Base-by-base conservation (phyloP, 1,140 invertebrate species). In the Linepithema humile region DNA sequence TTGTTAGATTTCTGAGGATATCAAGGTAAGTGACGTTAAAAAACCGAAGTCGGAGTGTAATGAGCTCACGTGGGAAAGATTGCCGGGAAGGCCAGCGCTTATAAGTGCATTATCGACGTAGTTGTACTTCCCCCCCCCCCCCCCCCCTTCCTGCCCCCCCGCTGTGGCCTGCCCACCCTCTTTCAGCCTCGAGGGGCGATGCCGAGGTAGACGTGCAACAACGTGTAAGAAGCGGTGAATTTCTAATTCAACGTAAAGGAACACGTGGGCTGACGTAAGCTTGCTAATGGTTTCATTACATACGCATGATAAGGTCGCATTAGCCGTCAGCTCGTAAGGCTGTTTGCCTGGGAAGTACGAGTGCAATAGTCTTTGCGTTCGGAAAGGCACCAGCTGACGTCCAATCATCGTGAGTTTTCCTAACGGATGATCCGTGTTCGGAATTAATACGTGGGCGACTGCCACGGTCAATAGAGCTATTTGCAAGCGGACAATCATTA, bases 251-350 rank as follows among this genome's bases (percentile, higher is more conserved):
- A 69, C 48, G 48, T 43, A 78, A 48, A 32, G 62, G 64, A 78
- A 69, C 62, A 43, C 45, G 62, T 69, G 48, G 64, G 26, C 55
- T 75, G 53, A 73, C 80, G 57, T 60, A 48, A 75, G 53, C 55
- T 53, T 67, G 20, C 69, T 82, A 82, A 82, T 82, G 70, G 80
- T 82, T 82, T 82, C 80, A 82, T 82, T 75, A 75, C 70, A 50
- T 62, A 73, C 80, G 75, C 80, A 64, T 74, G 80, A 82, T 82
- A 82, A 74, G 69, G 80, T 74, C 70, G 70, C 70, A 59, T 82
- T 74, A 82, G 57, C 69, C 78, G 53, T 62, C 53, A 75, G 73
- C 40, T 48, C 59, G 57, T 26, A 20, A 43, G 38, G n/a, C n/a
- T 29, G 40, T 17, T 45, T 12, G 73, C 45, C 38, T 55, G 62